These are phyloP conservation scores for Trissolcus japonicus DNA, from an alignment of 2,888 invertebrate species.

Conservation along the genomic window DNA sequence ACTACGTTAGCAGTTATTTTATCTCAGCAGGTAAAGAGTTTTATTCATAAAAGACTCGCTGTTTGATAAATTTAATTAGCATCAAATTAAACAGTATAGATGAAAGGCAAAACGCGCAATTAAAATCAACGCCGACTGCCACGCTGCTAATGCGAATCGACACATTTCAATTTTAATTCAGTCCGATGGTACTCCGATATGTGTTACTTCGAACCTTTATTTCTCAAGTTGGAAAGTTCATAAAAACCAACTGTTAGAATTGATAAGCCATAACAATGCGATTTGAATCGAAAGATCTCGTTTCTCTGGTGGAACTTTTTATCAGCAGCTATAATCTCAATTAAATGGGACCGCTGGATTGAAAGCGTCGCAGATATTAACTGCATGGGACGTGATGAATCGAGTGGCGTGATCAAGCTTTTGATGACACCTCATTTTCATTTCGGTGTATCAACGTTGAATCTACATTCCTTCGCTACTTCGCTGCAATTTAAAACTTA, in stretches of 20 bases:
- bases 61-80: slow-evolving; percentile 5
- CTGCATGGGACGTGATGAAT: slow-evolving; percentile 21
- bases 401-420: slow-evolving; percentile 27
- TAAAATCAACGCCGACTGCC: slow-evolving; percentile 2
- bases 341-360: slow-evolving; percentile 20
- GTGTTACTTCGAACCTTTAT: too few species aligned
- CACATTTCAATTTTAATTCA: too few species aligned
- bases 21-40: too few species aligned
- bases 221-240: too few species aligned
- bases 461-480: slow-evolving; percentile 12
- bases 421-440: slow-evolving; percentile 24
- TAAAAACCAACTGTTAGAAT: too few species aligned
- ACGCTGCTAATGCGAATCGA: too few species aligned
- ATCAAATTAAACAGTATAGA: slow-evolving; percentile 14
- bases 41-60: too few species aligned
- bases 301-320: not conserved
- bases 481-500: slow-evolving; percentile 8
- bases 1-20: not conserved
- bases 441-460: slow-evolving; percentile 13
- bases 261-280: slow-evolving; percentile 2
- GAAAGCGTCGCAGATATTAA: slow-evolving; percentile 28
- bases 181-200: too few species aligned
- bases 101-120: slow-evolving; percentile 4
- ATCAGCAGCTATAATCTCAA: slow-evolving; percentile 16
- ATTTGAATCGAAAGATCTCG: slow-evolving; percentile 2